phyloP scores from a whole-genome alignment of 2,888 invertebrate species.

The Desoria tigrina region DNA sequence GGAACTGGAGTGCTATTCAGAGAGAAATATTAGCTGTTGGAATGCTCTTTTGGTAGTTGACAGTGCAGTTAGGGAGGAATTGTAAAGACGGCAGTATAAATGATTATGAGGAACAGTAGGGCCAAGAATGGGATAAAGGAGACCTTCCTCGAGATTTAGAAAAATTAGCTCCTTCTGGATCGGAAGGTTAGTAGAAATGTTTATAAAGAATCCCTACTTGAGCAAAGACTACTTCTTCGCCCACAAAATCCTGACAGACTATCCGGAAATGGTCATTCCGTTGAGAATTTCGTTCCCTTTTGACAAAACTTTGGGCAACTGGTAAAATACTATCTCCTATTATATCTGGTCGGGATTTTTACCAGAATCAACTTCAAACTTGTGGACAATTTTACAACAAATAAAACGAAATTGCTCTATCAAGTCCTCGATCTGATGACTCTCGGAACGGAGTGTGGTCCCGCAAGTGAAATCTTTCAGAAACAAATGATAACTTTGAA shows the following conservation, averaged over 20 bases:
- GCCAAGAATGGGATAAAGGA: slow-evolving; percentile 11
- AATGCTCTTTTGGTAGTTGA: slow-evolving; percentile 23
- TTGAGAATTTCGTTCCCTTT: not conserved
- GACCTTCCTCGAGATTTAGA: slow-evolving; percentile 3
- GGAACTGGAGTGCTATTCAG: slow-evolving; percentile 16
- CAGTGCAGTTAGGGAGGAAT: slow-evolving; percentile 12
- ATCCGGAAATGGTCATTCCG: not conserved
- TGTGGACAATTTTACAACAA: not conserved
- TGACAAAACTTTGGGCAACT: slow-evolving; percentile 2
- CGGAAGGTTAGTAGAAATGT: slow-evolving; percentile 2
- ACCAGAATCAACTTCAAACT: not conserved
- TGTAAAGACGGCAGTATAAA: slow-evolving; percentile 6
- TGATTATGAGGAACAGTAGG: slow-evolving; percentile 4
- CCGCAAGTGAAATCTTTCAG: slow-evolving; percentile 1
- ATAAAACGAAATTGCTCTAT: slow-evolving; percentile 1
- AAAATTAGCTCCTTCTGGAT: slow-evolving; percentile 9
- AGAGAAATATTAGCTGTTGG: slow-evolving; percentile 27
- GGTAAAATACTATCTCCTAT: not conserved
- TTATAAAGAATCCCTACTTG: not conserved
- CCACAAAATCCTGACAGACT: not conserved
- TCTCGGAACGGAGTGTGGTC: too few species aligned
- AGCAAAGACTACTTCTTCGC: not conserved
- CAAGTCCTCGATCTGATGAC: too few species aligned
- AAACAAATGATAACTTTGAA: slow-evolving; percentile 14
- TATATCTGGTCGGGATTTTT: not conserved